These are phyloP conservation scores for Lutjanus argentimaculatus DNA, from an alignment of 2,797 vertebrate species.

Conservation along the genomic window DNA sequence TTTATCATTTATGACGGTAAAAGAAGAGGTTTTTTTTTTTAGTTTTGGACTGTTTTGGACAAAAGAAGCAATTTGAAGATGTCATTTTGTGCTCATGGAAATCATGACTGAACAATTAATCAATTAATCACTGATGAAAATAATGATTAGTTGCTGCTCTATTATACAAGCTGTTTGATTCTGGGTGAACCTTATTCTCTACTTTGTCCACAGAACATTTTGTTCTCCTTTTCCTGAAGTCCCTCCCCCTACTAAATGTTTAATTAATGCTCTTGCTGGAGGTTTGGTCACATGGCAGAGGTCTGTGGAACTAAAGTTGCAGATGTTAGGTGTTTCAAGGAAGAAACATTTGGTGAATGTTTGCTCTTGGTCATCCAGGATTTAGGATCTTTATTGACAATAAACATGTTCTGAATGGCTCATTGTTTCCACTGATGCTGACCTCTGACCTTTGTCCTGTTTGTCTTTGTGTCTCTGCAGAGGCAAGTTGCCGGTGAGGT, in stretches of 20 bases:
- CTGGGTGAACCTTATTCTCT: too few relatives aligned
- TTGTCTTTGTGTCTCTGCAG: slow-evolving; percentile 73
- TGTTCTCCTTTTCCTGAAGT: slow-evolving; percentile 38
- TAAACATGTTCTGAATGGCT: neutral
- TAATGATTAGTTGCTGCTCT: too few relatives aligned
- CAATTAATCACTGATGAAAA: too few relatives aligned
- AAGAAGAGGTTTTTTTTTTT: too few relatives aligned
- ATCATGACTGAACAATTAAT: too few relatives aligned
- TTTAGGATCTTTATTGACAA: neutral
- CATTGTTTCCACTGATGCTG: slow-evolving; percentile 1
- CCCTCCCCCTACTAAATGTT: slow-evolving; percentile 48
- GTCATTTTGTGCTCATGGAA: too few relatives aligned
- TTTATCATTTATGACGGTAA: too few relatives aligned
- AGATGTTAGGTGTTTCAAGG: slow-evolving; percentile 5
- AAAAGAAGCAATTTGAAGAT: too few relatives aligned
- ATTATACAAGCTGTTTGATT: neutral
- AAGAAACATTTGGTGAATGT: slow-evolving; percentile 19
- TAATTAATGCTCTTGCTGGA: slow-evolving; percentile 30
- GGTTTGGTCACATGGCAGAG: slow-evolving; percentile 11
- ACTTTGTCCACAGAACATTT: slow-evolving; percentile 12
- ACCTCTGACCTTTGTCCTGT: slow-evolving; percentile 44
- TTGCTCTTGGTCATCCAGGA: slow-evolving; percentile 2
- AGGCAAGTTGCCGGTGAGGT: slow-evolving; percentile 93
- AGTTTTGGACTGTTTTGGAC: too few relatives aligned
- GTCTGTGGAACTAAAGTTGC: slow-evolving; percentile 10